Evolutionary conservation across 2,113 vertebrate species (phyloP).

Genomic region (Scolopax mira): DNA sequence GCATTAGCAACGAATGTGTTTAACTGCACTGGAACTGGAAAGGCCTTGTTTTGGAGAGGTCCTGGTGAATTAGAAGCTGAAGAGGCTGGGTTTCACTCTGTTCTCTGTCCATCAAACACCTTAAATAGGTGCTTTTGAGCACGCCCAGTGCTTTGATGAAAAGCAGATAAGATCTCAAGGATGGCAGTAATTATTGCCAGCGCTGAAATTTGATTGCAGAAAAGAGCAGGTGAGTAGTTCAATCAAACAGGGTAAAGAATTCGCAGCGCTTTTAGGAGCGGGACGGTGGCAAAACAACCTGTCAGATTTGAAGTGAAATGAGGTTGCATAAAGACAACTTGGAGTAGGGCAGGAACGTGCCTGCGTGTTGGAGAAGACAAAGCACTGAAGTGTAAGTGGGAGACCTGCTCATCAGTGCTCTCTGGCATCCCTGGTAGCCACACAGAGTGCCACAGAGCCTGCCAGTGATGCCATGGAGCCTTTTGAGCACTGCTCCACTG

Average conservation of each 20-base stretch:
- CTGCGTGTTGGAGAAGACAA: neutral
- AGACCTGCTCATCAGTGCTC: neutral
- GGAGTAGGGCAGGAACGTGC: neutral
- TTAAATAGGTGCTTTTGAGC: neutral
- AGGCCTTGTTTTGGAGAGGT: neutral
- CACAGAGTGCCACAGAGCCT: neutral
- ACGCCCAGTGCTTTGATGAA: neutral
- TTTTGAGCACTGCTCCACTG: neutral
- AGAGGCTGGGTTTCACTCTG: neutral
- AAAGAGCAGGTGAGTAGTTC: neutral
- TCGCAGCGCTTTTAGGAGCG: fast-evolving
- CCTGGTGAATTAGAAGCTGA: neutral
- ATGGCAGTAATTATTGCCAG: neutral
- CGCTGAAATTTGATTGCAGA: neutral
- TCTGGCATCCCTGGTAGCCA: neutral
- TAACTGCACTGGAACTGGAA: neutral
- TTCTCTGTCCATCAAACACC: neutral
- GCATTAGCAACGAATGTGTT: neutral
- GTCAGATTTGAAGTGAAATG: neutral
- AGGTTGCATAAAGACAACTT: neutral
- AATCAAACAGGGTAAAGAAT: neutral
- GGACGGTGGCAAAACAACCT: neutral
- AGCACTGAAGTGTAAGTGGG: neutral
- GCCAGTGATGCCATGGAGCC: too few relatives aligned
- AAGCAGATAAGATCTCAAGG: neutral